These are phyloP conservation scores for Hydrotaea diabolus DNA, from an alignment of 2,888 invertebrate genomes.

Conservation along the genomic window DNA sequence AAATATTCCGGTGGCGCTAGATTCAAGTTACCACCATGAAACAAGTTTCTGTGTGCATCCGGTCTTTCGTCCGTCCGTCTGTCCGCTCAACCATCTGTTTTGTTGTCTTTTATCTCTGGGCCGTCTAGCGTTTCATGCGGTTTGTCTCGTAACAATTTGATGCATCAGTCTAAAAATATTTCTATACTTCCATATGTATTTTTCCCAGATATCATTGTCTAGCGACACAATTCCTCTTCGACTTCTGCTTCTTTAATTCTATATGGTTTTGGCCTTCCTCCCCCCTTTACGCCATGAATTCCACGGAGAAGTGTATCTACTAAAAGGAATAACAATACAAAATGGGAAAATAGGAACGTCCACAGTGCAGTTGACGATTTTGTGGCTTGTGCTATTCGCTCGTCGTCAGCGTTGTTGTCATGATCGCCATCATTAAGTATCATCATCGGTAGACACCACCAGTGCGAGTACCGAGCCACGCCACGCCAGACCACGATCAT, in stretches of 20 bases:
- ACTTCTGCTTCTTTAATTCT: neutral
- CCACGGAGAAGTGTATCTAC: neutral
- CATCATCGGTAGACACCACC: conserved; percentile 31
- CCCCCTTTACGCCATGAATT: neutral
- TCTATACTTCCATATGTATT: neutral
- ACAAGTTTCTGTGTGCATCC: no score
- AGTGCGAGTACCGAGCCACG: neutral
- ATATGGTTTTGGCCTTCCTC: neutral
- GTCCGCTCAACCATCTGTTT: no score
- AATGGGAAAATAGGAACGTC: neutral
- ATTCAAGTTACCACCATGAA: no score
- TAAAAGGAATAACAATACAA: neutral
- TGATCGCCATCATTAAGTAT: conserved; percentile 9
- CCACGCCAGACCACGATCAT: conserved; percentile 30
- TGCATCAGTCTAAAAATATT: neutral
- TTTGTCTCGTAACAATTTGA: neutral
- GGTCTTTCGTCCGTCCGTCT: no score
- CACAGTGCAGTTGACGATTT: conserved; percentile 32
- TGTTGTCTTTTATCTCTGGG: no score
- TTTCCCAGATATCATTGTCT: neutral
- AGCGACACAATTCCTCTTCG: neutral
- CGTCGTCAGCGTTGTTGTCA: conserved; percentile 37
- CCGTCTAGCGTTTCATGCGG: no score
- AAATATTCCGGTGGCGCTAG: no score
- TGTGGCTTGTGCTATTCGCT: conserved; percentile 43